Evolutionary conservation across 1,140 invertebrate species (phyloP).

Genomic region (Lutraria rhynchaena): DNA sequence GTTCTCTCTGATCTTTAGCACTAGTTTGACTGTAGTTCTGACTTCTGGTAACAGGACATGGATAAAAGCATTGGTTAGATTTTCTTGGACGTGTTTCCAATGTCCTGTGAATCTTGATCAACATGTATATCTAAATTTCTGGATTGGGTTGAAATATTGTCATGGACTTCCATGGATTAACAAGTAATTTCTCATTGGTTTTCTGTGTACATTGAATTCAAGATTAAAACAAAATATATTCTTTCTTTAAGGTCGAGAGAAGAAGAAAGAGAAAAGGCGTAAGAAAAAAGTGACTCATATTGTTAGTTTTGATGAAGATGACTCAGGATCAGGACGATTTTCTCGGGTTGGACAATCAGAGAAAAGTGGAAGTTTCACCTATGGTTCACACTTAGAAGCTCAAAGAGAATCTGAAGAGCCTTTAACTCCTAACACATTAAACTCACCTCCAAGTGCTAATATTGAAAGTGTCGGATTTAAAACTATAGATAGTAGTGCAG

Average conservation of each 20-base stretch:
- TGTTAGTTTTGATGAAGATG: slow-evolving; percentile 87
- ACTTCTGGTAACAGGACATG: no score
- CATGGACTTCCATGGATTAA: no score
- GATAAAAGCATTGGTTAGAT: no score
- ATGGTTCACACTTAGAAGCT: slow-evolving; percentile 27
- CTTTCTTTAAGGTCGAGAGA: slow-evolving; percentile 58
- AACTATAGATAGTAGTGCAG: slow-evolving; percentile 12
- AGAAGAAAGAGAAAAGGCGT: slow-evolving; percentile 83
- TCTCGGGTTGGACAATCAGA: not conserved
- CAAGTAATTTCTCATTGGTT: no score
- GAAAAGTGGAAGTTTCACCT: slow-evolving; percentile 34
- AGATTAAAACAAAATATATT: no score
- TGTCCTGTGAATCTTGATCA: no score
- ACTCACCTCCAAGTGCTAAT: slow-evolving; percentile 28
- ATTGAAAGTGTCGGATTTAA: slow-evolving; percentile 28
- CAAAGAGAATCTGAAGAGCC: not conserved
- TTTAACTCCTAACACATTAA: slow-evolving; percentile 3
- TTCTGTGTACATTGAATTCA: no score
- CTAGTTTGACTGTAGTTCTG: no score
- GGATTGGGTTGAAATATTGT: no score
- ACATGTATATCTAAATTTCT: no score
- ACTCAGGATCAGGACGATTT: slow-evolving; percentile 47
- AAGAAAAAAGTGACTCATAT: slow-evolving; percentile 86
- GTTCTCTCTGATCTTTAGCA: no score
- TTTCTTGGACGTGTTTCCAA: no score